Evolutionary conservation across 2,113 vertebrate genomes (phyloP).

Genomic region (Pholis gunnellus): DNA sequence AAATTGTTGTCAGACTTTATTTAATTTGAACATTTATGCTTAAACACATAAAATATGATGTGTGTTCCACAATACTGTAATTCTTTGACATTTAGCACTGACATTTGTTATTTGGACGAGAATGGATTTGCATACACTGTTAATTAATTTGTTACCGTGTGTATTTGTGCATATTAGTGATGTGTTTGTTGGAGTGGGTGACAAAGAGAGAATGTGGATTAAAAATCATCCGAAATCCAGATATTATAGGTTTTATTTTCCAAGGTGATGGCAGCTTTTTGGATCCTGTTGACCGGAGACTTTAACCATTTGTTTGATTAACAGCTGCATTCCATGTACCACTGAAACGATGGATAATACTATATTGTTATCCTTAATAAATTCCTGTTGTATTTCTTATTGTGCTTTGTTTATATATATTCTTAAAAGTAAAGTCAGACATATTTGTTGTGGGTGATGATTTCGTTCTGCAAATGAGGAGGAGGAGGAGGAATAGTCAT

Average conservation of each 20-base stretch:
- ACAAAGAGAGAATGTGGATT: not conserved
- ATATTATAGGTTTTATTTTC: not conserved
- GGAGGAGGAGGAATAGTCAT: not conserved
- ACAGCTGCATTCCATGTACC: not conserved
- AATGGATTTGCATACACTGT: conserved; percentile 15
- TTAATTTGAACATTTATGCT: conserved; percentile 10
- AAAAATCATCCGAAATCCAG: not conserved
- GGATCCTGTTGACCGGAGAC: not conserved
- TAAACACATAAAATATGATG: not conserved
- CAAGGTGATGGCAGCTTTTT: conserved; percentile 29
- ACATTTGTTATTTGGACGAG: conserved; percentile 20
- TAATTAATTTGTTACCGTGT: conserved; percentile 14
- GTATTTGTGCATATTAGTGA: not conserved
- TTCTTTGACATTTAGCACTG: conserved; percentile 36
- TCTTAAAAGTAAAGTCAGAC: not conserved
- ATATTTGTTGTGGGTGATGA: not conserved
- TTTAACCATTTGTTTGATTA: not conserved
- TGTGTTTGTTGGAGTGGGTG: not conserved
- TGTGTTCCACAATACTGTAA: not conserved
- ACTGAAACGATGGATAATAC: not conserved
- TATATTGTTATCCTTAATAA: conserved; percentile 5
- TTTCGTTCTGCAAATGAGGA: not conserved
- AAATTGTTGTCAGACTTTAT: conserved; percentile 28
- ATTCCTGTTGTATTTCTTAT: not conserved
- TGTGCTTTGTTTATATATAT: not conserved